Evolutionary conservation across 2,113 vertebrate genomes (phyloP).

Genomic region (Macroglossus sobrinus): DNA sequence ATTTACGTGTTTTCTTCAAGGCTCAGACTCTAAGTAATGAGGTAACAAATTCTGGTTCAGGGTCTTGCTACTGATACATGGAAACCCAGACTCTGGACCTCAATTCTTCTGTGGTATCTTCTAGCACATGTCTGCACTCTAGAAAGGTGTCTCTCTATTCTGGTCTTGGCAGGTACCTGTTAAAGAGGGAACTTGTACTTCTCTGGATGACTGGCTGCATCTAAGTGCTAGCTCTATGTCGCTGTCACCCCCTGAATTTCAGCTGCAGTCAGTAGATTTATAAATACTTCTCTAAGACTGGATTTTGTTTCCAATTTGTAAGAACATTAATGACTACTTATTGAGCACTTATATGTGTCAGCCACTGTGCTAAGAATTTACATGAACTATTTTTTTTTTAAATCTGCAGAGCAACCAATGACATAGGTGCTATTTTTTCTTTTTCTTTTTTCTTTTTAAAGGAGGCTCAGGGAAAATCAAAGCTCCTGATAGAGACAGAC

Average conservation of each 20-base stretch:
- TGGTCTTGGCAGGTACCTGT: constrained; percentile 33
- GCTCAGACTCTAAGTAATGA: constrained; percentile 72
- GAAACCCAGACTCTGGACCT: neutral
- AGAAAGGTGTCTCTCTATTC: neutral
- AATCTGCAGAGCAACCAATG: neutral
- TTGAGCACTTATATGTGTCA: neutral
- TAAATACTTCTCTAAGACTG: constrained; percentile 54
- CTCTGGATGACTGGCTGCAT: constrained; percentile 30
- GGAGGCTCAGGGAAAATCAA: neutral
- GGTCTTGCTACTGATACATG: constrained; percentile 49
- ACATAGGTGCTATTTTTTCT: neutral
- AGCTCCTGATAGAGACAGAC: neutral
- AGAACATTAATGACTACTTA: constrained; percentile 51
- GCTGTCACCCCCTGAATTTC: constrained; percentile 50
- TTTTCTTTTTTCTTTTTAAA: neutral
- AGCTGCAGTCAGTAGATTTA: constrained; percentile 40
- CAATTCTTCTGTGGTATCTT: neutral
- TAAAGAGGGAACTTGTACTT: constrained; percentile 34
- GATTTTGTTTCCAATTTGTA: constrained; percentile 46
- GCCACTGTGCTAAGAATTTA: neutral
- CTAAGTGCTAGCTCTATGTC: neutral
- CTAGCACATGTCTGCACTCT: neutral
- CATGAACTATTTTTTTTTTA: neutral
- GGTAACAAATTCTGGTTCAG: constrained; percentile 64
- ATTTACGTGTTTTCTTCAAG: constrained; percentile 76